These are phyloP conservation scores for Argyresthia goedartella DNA, from an alignment of 2,888 invertebrate genomes.

Conservation along the genomic window DNA sequence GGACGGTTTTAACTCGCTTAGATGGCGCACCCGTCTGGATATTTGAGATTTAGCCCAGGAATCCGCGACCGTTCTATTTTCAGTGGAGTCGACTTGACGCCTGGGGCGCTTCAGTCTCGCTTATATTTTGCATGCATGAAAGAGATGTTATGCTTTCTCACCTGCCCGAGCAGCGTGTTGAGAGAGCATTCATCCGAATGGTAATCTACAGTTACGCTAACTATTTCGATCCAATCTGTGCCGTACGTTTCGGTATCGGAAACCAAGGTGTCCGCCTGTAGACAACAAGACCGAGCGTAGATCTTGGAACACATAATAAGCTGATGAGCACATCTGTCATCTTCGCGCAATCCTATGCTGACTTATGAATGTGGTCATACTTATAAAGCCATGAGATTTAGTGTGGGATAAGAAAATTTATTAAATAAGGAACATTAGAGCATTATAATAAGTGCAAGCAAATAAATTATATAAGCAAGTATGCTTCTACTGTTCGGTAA, in stretches of 20 bases:
- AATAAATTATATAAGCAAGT: no score
- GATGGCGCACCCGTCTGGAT: slow-evolving; percentile 78
- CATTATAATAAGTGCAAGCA: neutral
- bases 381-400: neutral
- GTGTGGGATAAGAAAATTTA: neutral
- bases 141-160: slow-evolving; percentile 38
- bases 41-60: slow-evolving; percentile 75
- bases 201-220: slow-evolving; percentile 65
- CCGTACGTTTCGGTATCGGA: slow-evolving; percentile 18
- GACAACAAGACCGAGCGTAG: neutral
- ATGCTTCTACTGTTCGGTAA: slow-evolving; percentile 12
- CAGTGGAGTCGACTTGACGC: slow-evolving; percentile 47
- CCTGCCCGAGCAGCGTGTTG: slow-evolving; percentile 31
- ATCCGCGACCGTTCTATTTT: slow-evolving; percentile 69
- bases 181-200: slow-evolving; percentile 36
- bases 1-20: slow-evolving; percentile 80
- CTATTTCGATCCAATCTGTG: slow-evolving; percentile 62
- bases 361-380: slow-evolving; percentile 9
- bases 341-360: neutral
- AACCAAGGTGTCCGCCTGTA: slow-evolving; percentile 32
- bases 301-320: slow-evolving; percentile 12
- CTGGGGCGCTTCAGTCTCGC: slow-evolving; percentile 34
- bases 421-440: neutral
- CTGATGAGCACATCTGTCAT: slow-evolving; percentile 12
- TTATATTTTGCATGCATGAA: slow-evolving; percentile 27